These are phyloP conservation scores for Tyrannus savana DNA, from an alignment of 2,113 vertebrate genomes.

Conservation along the genomic window DNA sequence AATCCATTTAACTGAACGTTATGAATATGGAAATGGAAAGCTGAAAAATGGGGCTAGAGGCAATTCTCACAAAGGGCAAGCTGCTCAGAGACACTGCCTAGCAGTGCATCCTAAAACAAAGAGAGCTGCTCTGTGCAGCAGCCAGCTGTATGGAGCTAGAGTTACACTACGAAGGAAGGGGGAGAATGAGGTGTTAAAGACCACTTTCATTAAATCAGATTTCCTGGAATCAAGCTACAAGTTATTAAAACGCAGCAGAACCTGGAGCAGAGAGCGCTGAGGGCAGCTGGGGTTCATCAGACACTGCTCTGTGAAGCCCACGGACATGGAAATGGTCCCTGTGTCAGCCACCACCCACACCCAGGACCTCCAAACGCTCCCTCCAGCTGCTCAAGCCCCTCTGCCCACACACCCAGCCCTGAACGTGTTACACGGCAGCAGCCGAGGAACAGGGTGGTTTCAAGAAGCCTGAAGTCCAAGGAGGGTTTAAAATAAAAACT, in stretches of 20 bases:
- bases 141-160: neutral
- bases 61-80: neutral
- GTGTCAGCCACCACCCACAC: neutral
- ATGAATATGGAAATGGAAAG: neutral
- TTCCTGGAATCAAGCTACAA: neutral
- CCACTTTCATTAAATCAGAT: neutral
- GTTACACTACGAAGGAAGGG: neutral
- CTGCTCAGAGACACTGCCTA: neutral
- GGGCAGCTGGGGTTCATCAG: neutral
- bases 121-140: neutral
- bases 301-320: fast-evolving
- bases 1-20: slow-evolving; percentile 2
- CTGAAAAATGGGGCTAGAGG: neutral
- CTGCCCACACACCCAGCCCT: neutral
- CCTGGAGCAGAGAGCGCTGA: neutral
- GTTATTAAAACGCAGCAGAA: neutral
- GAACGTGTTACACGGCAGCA: neutral
- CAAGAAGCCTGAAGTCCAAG: neutral
- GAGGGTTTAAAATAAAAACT: neutral
- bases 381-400: neutral
- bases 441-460: fast-evolving
- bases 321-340: fast-evolving
- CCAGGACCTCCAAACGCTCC: neutral
- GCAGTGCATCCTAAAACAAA: neutral
- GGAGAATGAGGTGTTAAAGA: neutral